Base-by-base conservation (phyloP, 1,140 invertebrate species). In the Cataglyphis hispanica region DNA sequence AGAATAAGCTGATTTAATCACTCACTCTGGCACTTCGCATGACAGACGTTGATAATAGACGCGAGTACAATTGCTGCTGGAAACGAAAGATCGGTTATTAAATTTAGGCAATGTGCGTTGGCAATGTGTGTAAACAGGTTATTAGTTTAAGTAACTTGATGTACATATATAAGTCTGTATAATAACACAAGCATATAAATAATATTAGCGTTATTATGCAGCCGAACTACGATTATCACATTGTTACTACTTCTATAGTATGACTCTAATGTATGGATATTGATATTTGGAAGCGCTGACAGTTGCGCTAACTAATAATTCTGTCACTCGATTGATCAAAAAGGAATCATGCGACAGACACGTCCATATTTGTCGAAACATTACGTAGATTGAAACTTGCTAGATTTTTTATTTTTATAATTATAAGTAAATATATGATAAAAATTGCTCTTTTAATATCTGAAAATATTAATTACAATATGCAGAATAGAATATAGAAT, bases 21-120 rank as follows among this genome's bases (percentile, higher is more conserved):
- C 95, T 96, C 89, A 96, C 95, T 96, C 91, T 96, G 95, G 91
- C 95, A 96, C 91, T 96, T 95, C 81, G 94, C 94, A 90, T 93
- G 92, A 89, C 94, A 94, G 91, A 94, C 87, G 88, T 91, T 93
- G 86, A 93, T 93, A 91, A 95, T 93, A n/a, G n/a, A n/a, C 86
- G 95, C 93, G 84, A 96, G 93, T 91, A 95, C 90, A 92, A 95
- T 94, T 91, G 94, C 94, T 94, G 94, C 94, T 95, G 93, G 89
- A 95, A 95, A 93, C 53, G 91, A 90, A 84, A 90, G 50, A 87
- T 81, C 40, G 61, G 87, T 83, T 75, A 86, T 11, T 86, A 84
- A 50, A 46, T 89, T 91, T 88, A 88, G 67, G 86, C 10, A 63
- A 63, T 46, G n/a, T 60, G 37, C 53, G 19, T 72, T 1, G 27